These are phyloP conservation scores for Electrophaes corylata DNA, from an alignment of 2,888 invertebrate genomes.

Conservation along the genomic window DNA sequence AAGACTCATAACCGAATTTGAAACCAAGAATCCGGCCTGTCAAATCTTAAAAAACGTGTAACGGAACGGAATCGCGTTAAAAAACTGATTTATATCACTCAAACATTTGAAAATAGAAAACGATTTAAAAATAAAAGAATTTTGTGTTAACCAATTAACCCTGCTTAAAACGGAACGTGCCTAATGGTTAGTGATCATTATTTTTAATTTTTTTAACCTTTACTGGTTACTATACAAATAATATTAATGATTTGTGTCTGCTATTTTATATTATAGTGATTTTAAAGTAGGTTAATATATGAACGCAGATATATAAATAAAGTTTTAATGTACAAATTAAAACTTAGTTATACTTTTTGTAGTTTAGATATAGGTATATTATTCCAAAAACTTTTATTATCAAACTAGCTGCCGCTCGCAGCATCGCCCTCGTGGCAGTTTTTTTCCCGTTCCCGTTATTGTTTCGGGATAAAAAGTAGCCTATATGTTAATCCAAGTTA, in stretches of 20 bases:
- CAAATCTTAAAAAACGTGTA: conserved; percentile 69
- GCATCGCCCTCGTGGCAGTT: too few species aligned
- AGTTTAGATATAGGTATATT: too few species aligned
- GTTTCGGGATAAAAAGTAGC: too few species aligned
- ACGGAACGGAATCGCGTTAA: conserved; percentile 73
- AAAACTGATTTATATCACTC: conserved; percentile 74
- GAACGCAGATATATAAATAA: too few species aligned
- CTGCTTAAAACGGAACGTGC: conserved; percentile 28
- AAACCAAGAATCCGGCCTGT: conserved; percentile 75
- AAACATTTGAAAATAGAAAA: conserved; percentile 50
- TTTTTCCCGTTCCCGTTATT: too few species aligned
- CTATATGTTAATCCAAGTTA: too few species aligned
- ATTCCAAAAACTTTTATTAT: too few species aligned
- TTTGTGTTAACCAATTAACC: conserved; percentile 71
- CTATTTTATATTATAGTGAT: background rate
- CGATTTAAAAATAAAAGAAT: conserved; percentile 48
- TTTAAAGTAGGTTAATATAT: too few species aligned
- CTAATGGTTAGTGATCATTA: conserved; percentile 17
- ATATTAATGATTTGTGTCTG: background rate
- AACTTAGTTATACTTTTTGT: too few species aligned
- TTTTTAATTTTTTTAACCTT: conserved; percentile 12
- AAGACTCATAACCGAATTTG: conserved; percentile 58
- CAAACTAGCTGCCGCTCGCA: too few species aligned
- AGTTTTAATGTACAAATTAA: too few species aligned
- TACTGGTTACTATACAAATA: background rate